Conservation (phyloP, 1,140 invertebrate genomes). For the Drosophila simulans region DNA sequence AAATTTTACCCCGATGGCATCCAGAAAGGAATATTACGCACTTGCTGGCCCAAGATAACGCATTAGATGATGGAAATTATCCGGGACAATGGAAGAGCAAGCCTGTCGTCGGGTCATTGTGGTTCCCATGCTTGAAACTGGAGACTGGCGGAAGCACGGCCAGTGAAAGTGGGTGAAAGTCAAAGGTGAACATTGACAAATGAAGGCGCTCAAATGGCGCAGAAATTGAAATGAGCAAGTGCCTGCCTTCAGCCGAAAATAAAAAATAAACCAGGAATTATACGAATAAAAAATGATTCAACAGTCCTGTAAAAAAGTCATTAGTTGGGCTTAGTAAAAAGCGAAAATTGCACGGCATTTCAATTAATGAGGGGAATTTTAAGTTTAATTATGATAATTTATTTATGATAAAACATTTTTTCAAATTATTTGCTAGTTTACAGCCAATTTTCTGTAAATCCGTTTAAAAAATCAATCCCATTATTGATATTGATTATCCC, state of each 20-base stretch:
- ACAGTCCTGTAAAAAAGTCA: neutral
- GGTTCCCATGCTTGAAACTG: slow-evolving; percentile 12
- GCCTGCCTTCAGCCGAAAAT: neutral
- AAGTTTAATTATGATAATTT: no score
- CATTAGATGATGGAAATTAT: slow-evolving; percentile 61
- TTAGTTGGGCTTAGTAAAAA: neutral
- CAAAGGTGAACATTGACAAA: slow-evolving; percentile 48
- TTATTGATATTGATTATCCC: no score
- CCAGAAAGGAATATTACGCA: neutral
- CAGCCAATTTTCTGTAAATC: no score
- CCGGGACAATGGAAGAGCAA: slow-evolving; percentile 30
- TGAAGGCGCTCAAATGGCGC: slow-evolving; percentile 24
- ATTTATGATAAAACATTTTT: no score
- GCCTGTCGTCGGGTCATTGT: slow-evolving; percentile 42
- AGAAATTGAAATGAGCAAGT: slow-evolving; percentile 24
- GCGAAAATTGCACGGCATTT: neutral
- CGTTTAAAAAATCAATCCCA: neutral
- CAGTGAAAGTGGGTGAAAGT: neutral
- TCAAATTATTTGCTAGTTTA: no score
- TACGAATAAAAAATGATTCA: slow-evolving; percentile 19
- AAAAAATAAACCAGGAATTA: slow-evolving; percentile 17
- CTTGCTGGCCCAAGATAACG: slow-evolving; percentile 36
- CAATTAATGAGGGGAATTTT: neutral
- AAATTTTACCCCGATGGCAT: slow-evolving; percentile 6
- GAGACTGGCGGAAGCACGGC: neutral